Conservation (phyloP, 2,797 vertebrate genomes). For the Pterois miles region DNA sequence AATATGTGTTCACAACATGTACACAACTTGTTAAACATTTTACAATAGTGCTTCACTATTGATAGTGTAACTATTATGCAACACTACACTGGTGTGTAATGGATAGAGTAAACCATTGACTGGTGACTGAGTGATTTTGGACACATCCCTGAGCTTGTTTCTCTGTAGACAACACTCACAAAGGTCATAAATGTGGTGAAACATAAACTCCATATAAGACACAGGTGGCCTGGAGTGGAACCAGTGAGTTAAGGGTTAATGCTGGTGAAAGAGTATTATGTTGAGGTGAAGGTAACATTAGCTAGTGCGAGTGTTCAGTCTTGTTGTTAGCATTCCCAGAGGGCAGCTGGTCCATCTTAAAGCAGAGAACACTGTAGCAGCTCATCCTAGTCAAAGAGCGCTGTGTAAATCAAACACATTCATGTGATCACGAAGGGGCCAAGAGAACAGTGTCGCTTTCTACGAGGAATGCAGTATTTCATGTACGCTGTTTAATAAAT, state of each 20-base stretch:
- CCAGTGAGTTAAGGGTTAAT: background rate
- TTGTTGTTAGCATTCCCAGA: conserved; percentile 1
- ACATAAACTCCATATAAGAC: background rate
- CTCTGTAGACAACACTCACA: background rate
- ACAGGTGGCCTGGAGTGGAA: background rate
- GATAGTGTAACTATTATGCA: conserved; percentile 32
- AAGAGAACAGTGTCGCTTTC: conserved; percentile 41
- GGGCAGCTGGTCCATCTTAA: background rate
- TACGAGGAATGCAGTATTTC: conserved; percentile 54
- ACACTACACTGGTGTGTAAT: conserved; percentile 4
- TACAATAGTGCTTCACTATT: conserved; percentile 1
- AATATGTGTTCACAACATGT: background rate
- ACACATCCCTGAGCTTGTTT: background rate
- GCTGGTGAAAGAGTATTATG: background rate
- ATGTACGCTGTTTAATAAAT: conserved; percentile 78
- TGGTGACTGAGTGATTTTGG: background rate
- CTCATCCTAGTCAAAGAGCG: conserved; percentile 1
- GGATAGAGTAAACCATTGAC: background rate
- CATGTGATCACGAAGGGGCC: conserved; percentile 37
- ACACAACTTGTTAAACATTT: background rate
- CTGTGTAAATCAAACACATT: background rate
- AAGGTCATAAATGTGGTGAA: background rate
- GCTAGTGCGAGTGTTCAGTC: conserved; percentile 14
- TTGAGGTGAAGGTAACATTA: background rate
- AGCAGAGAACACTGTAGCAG: conserved; percentile 18